phyloP scores from a whole-genome alignment of 2,113 vertebrate species.

The Ginglymostoma cirratum region DNA sequence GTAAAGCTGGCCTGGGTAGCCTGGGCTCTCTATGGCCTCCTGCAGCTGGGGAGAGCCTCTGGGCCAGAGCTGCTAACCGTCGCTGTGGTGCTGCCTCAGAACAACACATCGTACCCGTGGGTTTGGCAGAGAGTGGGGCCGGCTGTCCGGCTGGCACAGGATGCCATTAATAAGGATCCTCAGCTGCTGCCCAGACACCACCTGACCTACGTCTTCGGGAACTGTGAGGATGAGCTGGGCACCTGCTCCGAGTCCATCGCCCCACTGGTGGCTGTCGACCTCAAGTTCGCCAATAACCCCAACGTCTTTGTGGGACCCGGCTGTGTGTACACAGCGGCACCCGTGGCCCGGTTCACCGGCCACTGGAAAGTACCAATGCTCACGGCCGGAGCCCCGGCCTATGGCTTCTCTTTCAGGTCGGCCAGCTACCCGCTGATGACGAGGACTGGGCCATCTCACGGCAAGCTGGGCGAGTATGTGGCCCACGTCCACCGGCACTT shows the following conservation, averaged over 20 bases:
- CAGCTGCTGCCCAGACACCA: slow-evolving; percentile 57
- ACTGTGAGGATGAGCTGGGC: slow-evolving; percentile 68
- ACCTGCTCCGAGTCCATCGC: slow-evolving; percentile 79
- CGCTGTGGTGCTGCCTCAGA: slow-evolving; percentile 72
- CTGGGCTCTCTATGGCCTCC: slow-evolving; percentile 43
- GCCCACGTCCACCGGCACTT: slow-evolving; percentile 69
- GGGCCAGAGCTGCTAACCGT: slow-evolving; percentile 55
- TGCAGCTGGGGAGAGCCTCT: not conserved
- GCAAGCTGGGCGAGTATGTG: slow-evolving; percentile 76
- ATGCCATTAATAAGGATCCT: slow-evolving; percentile 53
- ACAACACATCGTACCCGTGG: slow-evolving; percentile 83
- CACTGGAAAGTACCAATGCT: slow-evolving; percentile 82
- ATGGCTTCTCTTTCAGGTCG: slow-evolving; percentile 62
- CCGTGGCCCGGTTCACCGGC: slow-evolving; percentile 73
- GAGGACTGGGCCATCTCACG: slow-evolving; percentile 77
- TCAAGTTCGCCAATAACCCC: slow-evolving; percentile 65
- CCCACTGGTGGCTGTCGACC: slow-evolving; percentile 75
- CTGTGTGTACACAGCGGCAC: slow-evolving; percentile 75
- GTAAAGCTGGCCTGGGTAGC: not conserved
- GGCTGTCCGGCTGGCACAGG: slow-evolving; percentile 63
- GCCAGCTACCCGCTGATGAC: slow-evolving; percentile 65
- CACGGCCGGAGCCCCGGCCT: slow-evolving; percentile 73
- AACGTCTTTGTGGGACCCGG: slow-evolving; percentile 80
- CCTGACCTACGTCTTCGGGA: slow-evolving; percentile 61
- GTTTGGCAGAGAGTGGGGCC: slow-evolving; percentile 84